Percentiles rank a stretch among this genome's conserved stretches.
These are phyloP conservation scores for Heliconius eleuchia DNA, from an alignment of 1,140 invertebrate species.

Conservation along the genomic window DNA sequence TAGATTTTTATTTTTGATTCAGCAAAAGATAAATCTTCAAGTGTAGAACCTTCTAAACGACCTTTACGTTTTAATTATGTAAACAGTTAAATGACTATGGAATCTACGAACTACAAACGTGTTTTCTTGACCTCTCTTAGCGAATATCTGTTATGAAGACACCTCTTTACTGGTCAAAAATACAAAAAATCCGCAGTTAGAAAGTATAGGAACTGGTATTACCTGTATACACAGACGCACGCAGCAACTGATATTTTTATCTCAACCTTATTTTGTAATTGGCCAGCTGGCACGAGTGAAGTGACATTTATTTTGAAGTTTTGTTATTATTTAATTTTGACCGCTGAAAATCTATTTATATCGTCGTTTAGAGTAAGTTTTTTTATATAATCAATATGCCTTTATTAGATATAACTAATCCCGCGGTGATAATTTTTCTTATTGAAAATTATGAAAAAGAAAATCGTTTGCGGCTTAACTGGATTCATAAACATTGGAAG, in stretches of 20 bases:
- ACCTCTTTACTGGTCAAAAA: conserved; percentile 2
- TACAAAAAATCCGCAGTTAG: conserved; percentile 15
- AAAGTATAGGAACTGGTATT: conserved; percentile 37
- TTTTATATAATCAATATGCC: conserved; percentile 47
- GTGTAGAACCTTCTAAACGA: background rate
- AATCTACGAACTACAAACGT: background rate
- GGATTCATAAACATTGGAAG: conserved; percentile 55
- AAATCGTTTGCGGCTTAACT: conserved; percentile 60
- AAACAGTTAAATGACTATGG: background rate
- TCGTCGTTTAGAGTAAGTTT: conserved; percentile 34
- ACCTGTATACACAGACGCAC: conserved; percentile 33
- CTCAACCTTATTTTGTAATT: conserved; percentile 46
- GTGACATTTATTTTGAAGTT: conserved; percentile 41
- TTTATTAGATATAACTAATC: conserved; percentile 58
- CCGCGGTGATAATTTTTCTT: conserved; percentile 58
- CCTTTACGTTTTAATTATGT: background rate
- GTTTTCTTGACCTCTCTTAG: background rate
- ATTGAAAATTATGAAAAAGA: conserved; percentile 67
- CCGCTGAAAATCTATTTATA: conserved; percentile 29
- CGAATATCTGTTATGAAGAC: background rate
- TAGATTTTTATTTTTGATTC: too few species aligned
- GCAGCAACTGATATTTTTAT: conserved; percentile 44
- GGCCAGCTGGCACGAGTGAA: conserved; percentile 35
- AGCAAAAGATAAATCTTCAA: background rate
- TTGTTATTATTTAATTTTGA: conserved; percentile 34